These are phyloP conservation scores for Callorhinus ursinus DNA, from an alignment of 2,113 vertebrate species.

Conservation along the genomic window DNA sequence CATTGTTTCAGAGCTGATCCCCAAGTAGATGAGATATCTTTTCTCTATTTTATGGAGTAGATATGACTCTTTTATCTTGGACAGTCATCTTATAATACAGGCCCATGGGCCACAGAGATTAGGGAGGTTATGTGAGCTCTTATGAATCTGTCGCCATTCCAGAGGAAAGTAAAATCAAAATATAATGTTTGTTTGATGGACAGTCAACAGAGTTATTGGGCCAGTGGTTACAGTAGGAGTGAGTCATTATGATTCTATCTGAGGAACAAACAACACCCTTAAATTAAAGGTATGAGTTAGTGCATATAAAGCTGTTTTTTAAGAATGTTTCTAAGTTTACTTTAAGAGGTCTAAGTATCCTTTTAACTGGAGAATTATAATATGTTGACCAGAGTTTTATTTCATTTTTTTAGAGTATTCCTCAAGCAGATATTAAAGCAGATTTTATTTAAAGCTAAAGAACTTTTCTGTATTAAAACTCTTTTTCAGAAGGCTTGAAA, in stretches of 20 bases:
- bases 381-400: neutral
- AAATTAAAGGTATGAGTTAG: neutral
- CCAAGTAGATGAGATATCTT: neutral
- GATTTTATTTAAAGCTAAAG: constrained; percentile 43
- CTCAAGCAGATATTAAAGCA: constrained; percentile 26
- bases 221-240: neutral
- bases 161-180: neutral
- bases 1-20: neutral
- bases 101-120: neutral
- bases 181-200: neutral
- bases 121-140: neutral
- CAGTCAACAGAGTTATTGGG: neutral
- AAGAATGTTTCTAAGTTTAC: neutral
- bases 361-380: neutral
- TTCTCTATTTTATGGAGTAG: neutral
- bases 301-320: neutral
- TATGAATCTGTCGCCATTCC: neutral
- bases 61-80: neutral
- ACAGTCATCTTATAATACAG: neutral
- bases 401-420: neutral
- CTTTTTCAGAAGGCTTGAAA: constrained; percentile 33
- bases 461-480: constrained; percentile 49
- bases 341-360: neutral
- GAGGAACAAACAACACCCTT: neutral
- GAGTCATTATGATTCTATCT: neutral